Evolutionary conservation across 2,888 invertebrate genomes (phyloP), one percentile per base, ranked within the genome.

Genomic region (Oscheius sp.): DNA sequence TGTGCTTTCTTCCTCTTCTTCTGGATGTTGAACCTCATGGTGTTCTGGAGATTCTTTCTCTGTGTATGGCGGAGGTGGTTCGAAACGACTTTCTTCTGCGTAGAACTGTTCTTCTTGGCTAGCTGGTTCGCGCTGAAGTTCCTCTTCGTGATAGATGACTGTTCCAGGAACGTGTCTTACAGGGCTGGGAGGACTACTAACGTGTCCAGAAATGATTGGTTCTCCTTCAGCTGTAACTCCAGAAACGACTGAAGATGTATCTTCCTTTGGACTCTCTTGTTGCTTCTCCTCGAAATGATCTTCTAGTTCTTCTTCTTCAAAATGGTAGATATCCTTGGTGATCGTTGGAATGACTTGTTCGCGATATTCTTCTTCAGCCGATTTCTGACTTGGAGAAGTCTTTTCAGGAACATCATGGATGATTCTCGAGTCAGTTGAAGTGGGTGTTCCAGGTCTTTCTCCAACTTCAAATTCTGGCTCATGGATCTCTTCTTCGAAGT

Each of bases 371-470:
- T n/a, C n/a, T n/a, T n/a, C n/a, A n/a, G n/a, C n/a, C n/a, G n/a
- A n/a, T n/a, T n/a, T n/a, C n/a, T n/a, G n/a, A n/a, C n/a, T n/a
- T n/a, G n/a, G n/a, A 68, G 17, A 15, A n/a, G 15, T 17, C 29
- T n/a, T n/a, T n/a, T n/a, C n/a, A n/a, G n/a, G n/a, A 23, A 25
- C 45, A 20, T 63, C 61, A 42, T 69, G 61, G 37, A 55, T 70
- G 25, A 33, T 39, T 17, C 53, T 42, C 23, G 53, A 70, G 12
- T 68, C 65, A 29, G 53, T 50, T 10, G 45, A 34, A 10, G 64
- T 65, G 23, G 72, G 55, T 6, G 55, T 34, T 10, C 34, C 31
- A 10, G 55, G n/a, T 34, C 20, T 55, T 55, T 27, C 58, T 61
- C 34, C 33, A 10, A 67, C 70, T 34, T 63, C 61, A n/a, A n/a